Percentiles rank a stretch among this genome's conserved stretches.
Evolutionary conservation across 2,888 invertebrate species (phyloP).

Genomic region (Papilio gigon): DNA sequence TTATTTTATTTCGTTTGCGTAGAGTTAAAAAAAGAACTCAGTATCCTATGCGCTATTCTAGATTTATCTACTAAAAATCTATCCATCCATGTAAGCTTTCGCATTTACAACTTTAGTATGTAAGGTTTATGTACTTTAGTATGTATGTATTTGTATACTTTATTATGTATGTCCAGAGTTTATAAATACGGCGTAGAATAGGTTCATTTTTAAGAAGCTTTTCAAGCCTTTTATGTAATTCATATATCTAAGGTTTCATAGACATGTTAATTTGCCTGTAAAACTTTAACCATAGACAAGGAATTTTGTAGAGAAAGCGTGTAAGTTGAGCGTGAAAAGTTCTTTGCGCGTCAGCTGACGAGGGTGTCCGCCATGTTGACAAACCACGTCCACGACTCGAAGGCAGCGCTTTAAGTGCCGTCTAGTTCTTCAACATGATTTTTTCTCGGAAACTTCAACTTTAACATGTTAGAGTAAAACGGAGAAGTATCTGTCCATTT

Average conservation of each 20-base stretch:
- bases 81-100: no score
- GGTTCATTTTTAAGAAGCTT: not conserved
- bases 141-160: no score
- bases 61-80: no score
- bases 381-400: slow-evolving; percentile 41
- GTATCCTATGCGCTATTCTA: no score
- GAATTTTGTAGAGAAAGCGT: slow-evolving; percentile 31
- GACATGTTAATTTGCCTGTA: not conserved
- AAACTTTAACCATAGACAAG: slow-evolving; percentile 8
- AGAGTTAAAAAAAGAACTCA: no score
- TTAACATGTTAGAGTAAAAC: not conserved
- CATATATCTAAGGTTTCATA: not conserved
- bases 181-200: not conserved
- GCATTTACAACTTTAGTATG: no score
- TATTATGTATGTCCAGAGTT: no score
- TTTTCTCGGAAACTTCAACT: slow-evolving; percentile 9
- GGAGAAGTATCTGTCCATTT: no score
- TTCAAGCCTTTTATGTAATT: not conserved
- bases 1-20: no score
- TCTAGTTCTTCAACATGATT: slow-evolving; percentile 9
- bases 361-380: slow-evolving; percentile 41
- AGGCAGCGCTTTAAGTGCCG: slow-evolving; percentile 35
- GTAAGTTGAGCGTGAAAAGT: slow-evolving; percentile 42
- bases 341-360: slow-evolving; percentile 36
- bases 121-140: no score